phyloP scores from a whole-genome alignment of 2,797 vertebrate species.

The Lepus townsendii region DNA sequence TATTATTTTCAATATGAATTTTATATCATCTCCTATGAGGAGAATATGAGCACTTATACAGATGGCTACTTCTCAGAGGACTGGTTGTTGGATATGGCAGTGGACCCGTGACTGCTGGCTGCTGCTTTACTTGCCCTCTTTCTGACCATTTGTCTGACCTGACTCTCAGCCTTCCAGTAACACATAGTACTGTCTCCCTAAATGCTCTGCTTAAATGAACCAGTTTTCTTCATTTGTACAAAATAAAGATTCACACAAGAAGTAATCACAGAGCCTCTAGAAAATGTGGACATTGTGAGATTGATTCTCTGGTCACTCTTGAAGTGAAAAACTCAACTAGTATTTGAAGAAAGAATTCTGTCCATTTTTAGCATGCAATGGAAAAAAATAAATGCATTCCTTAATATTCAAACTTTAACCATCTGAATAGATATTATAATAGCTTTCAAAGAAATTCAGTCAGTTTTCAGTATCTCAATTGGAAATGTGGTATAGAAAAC shows the following conservation, averaged over 20 bases:
- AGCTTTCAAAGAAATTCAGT: not conserved
- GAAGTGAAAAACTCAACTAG: not conserved
- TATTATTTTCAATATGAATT: not conserved
- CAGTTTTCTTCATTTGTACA: not conserved
- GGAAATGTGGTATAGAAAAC: not conserved
- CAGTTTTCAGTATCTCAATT: not conserved
- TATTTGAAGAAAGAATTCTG: not conserved
- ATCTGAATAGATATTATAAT: not conserved
- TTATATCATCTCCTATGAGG: conserved; percentile 10
- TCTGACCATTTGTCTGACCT: not conserved
- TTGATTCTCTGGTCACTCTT: not conserved
- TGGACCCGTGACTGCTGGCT: not conserved
- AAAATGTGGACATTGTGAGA: not conserved
- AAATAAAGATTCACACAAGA: not conserved
- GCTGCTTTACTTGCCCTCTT: not conserved
- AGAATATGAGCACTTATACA: not conserved
- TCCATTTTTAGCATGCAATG: not conserved
- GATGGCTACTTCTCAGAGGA: not conserved
- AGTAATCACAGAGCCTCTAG: not conserved
- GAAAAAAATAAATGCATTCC: not conserved
- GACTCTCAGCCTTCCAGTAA: not conserved
- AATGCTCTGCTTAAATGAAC: not conserved
- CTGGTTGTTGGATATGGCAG: not conserved
- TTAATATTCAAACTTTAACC: not conserved
- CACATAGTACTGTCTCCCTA: not conserved